Conservation (phyloP, 2,113 vertebrate genomes). For the Oceanites oceanicus region DNA sequence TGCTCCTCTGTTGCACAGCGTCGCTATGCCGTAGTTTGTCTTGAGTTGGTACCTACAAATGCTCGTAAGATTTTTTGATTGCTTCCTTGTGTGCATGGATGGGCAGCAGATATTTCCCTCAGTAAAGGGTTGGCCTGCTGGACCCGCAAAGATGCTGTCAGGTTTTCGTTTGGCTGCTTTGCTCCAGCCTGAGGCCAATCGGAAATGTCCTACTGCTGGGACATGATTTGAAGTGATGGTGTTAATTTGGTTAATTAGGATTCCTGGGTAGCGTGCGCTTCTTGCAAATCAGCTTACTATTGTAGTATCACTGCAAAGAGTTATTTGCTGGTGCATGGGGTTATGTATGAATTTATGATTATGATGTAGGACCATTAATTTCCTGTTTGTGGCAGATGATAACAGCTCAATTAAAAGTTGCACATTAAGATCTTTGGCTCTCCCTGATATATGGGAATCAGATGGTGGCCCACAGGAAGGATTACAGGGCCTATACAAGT, state of each 20-base stretch:
- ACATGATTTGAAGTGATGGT: slow-evolving; percentile 75
- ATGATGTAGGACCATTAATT: slow-evolving; percentile 71
- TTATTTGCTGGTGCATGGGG: slow-evolving; percentile 63
- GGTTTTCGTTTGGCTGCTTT: slow-evolving; percentile 59
- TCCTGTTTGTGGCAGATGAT: slow-evolving; percentile 65
- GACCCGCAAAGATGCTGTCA: background rate
- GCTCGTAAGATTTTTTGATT: background rate
- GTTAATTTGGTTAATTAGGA: slow-evolving; percentile 77
- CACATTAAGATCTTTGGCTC: background rate
- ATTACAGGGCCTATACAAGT: background rate
- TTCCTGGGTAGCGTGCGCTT: slow-evolving; percentile 53
- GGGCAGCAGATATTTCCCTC: background rate
- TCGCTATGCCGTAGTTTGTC: rapidly evolving
- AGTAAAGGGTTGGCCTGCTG: background rate
- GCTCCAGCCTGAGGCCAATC: slow-evolving; percentile 63
- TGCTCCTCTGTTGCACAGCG: background rate
- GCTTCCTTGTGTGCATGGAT: background rate
- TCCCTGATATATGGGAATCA: background rate
- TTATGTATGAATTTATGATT: slow-evolving; percentile 73
- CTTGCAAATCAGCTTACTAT: slow-evolving; percentile 70
- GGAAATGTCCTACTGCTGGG: slow-evolving; percentile 66
- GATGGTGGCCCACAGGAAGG: background rate
- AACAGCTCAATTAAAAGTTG: slow-evolving; percentile 63
- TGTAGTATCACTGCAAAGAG: slow-evolving; percentile 52
- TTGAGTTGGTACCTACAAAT: background rate